phyloP scores from a whole-genome alignment of 2,797 vertebrate species.

The Labeo calbasu region DNA sequence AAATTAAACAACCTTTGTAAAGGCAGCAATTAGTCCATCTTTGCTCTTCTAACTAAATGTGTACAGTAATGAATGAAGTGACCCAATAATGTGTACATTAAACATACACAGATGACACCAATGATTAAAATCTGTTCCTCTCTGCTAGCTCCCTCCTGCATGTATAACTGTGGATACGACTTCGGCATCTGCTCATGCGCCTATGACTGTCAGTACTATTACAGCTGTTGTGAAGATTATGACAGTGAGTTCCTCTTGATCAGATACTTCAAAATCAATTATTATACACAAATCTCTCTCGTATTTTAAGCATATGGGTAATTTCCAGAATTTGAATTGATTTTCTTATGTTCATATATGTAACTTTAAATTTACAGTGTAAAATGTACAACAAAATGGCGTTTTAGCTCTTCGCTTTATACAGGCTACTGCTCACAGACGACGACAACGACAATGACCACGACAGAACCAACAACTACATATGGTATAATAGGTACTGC shows the following conservation, averaged over 20 bases:
- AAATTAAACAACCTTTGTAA: background rate
- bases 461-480: no score
- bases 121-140: no score
- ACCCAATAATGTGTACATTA: background rate
- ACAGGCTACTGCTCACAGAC: conserved; percentile 47
- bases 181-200: no score
- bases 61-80: background rate
- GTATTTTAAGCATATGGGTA: background rate
- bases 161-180: no score
- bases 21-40: background rate
- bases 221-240: no score
- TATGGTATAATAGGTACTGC: no score
- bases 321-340: no score
- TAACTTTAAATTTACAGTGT: background rate
- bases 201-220: no score
- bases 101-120: background rate
- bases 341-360: background rate
- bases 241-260: no score
- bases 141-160: no score
- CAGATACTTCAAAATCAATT: no score
- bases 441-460: background rate
- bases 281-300: background rate
- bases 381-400: no score
- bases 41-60: background rate
- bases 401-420: background rate